Evolutionary conservation across 2,113 vertebrate species (phyloP), one percentile per base, ranked within the genome.

Genomic region (Ochotona princeps): DNA sequence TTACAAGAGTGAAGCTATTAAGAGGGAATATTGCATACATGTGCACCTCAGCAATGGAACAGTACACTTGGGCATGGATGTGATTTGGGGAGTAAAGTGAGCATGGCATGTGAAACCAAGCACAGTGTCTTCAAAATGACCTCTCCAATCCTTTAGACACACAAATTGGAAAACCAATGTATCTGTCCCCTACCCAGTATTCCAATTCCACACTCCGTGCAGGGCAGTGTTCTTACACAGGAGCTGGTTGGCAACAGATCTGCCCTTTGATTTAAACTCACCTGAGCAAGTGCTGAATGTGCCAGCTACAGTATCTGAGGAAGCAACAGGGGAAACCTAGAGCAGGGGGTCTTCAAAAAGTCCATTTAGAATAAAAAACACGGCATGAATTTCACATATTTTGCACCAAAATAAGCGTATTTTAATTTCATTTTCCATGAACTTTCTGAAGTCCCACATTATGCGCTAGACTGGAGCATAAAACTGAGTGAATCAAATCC

Each of bases 281-380:
- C 2, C 3, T 7, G 23, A 35, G 23, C 23, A 13, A 38, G 32
- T 63, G 32, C 26, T 54, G 0, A 0, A 44, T 11, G 20, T 83
- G 57, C 13, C 67, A 4, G 15, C 0, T 25, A 4, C 32, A 80
- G 1, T 2, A 25, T 47, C 8, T 66, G 15, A 54, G 12, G 54
- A 11, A 57, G 44, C 3, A 25, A 25, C 15, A 51, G 18, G 13
- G 44, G 18, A 67, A 2, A 2, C 26, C 2, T 10, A 1, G 2
- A 61, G 1, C 18, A 10, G 4, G 0, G 30, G 26, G 8, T 11
- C 10, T 7, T 0, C 17, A 0, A 38, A 4, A 88, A 57, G 12
- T 8, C 8, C 2, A 15, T 15, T 23, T 4, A 47, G 61, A 17
- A 15, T 3, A 57, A 57, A 14, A 57, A 57, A 57, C 54, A 17